phyloP scores from a whole-genome alignment of 92 coral and sea anemone species.

The Heliopora coerulea region DNA sequence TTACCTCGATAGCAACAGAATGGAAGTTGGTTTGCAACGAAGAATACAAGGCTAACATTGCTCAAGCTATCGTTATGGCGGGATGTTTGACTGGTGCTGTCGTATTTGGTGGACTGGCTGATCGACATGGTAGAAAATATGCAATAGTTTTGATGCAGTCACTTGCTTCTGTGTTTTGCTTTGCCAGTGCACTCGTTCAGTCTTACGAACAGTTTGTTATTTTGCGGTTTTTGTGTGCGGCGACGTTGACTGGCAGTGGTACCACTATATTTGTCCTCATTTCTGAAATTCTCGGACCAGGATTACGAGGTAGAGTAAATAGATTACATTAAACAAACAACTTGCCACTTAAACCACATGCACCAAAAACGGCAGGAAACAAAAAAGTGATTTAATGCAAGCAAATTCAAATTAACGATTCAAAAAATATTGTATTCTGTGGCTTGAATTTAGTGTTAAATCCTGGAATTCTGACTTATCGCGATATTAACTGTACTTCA shows the following conservation, averaged over 20 bases:
- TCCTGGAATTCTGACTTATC: no score
- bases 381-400: no score
- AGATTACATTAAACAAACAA: background rate
- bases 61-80: conserved; percentile 75
- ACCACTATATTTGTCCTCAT: conserved; percentile 66
- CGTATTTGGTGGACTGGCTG: conserved; percentile 68
- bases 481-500: no score
- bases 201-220: conserved; percentile 65
- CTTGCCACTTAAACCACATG: no score
- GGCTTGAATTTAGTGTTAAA: no score
- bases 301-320: conserved; percentile 74
- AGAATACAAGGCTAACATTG: conserved; percentile 70
- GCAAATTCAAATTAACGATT: no score
- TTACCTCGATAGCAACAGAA: conserved; percentile 82
- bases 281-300: conserved; percentile 78
- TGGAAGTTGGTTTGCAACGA: conserved; percentile 79
- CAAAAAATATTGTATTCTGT: no score
- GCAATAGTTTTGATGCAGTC: conserved; percentile 58
- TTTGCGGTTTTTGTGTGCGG: conserved; percentile 64
- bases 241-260: conserved; percentile 69
- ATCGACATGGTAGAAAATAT: conserved; percentile 73
- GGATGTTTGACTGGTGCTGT: conserved; percentile 78
- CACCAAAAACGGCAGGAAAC: no score
- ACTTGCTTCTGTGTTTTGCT: conserved; percentile 39
- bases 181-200: conserved; percentile 74